Percentiles rank a stretch among this genome's conserved stretches.
Conservation (phyloP, 2,113 vertebrate species). For the Colius striatus region DNA sequence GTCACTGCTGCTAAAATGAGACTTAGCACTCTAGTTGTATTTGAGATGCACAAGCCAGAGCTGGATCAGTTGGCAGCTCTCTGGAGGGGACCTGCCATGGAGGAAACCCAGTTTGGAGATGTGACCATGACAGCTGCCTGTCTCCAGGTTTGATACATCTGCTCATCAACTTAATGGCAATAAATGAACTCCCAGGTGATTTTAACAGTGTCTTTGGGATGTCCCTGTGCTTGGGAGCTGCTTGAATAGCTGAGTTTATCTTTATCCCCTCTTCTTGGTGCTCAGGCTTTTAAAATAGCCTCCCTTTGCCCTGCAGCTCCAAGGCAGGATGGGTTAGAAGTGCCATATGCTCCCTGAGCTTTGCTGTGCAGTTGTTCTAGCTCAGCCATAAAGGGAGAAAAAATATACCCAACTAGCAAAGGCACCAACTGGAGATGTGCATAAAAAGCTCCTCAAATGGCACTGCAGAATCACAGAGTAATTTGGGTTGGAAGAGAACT, state of each 20-base stretch:
- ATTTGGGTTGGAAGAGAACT: too few relatives aligned
- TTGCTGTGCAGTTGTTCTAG: not conserved
- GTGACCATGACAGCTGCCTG: not conserved
- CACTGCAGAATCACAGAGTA: not conserved
- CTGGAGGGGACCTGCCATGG: not conserved
- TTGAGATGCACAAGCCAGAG: not conserved
- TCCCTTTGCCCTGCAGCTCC: not conserved
- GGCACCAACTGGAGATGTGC: not conserved
- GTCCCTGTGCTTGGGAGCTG: not conserved
- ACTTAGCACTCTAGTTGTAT: not conserved
- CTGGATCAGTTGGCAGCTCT: not conserved
- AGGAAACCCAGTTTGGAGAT: not conserved
- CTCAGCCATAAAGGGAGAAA: not conserved
- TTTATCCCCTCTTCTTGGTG: not conserved
- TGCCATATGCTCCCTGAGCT: accelerated
- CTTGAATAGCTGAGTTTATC: not conserved
- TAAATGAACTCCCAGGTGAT: conserved; percentile 28
- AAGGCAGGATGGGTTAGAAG: not conserved
- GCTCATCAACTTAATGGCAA: conserved; percentile 45
- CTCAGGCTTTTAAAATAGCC: not conserved
- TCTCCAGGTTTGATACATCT: not conserved
- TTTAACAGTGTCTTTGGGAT: not conserved
- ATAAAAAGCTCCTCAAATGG: not conserved
- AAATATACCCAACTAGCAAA: not conserved
- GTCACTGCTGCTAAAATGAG: not conserved